Evolutionary conservation across 2,797 vertebrate genomes (phyloP), one percentile per base, ranked within the genome.

Genomic region (Propithecus perrieri): DNA sequence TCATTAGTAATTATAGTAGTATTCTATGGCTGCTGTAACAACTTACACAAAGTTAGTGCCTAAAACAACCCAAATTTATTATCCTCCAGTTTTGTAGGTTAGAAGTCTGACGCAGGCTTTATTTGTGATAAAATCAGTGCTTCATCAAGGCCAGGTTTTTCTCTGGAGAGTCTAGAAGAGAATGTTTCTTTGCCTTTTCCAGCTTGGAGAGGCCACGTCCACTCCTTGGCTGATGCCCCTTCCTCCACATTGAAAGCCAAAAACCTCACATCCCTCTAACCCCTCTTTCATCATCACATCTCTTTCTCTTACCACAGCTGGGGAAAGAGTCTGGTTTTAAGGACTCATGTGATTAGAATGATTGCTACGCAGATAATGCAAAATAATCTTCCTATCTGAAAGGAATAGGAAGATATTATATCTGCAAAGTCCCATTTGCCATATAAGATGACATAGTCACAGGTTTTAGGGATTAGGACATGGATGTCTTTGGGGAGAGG

Each of bases 1-100:
- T 93, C 15, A 65, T 67, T 85, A 74, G 41, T 38, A 76, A 59
- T 86, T 80, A 22, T 69, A 86, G 20, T 84, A 80, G 24, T 74
- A 92, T 89, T 96, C 61, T 74, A 53, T 80, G 89, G 43, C 10
- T 81, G 15, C 76, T 78, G 1, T 75, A 93, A 95, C 2, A 91
- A 87, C 48, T 84, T 72, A 35, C 26, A 89, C 28, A 87, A 57
- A 85, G 7, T 74, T 63, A 72, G 28, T 63, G 43, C n/a, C 38
- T 7, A 13, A 89, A 85, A 86, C 35, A 57, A 67, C 13, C 35
- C 4, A 93, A 50, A 41, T 69, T 63, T 94, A 59, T 61, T 88
- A 63, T 38, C 33, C 11, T 50, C 41, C 2, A 35, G 6, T 72
- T 84, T 83, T 72, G 7, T 65, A 38, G 18, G 15, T 72, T 38